Percentiles rank a stretch among this genome's conserved stretches.
phyloP scores from a whole-genome alignment of 2,888 invertebrate genomes.

The Seira sanloemensis region DNA sequence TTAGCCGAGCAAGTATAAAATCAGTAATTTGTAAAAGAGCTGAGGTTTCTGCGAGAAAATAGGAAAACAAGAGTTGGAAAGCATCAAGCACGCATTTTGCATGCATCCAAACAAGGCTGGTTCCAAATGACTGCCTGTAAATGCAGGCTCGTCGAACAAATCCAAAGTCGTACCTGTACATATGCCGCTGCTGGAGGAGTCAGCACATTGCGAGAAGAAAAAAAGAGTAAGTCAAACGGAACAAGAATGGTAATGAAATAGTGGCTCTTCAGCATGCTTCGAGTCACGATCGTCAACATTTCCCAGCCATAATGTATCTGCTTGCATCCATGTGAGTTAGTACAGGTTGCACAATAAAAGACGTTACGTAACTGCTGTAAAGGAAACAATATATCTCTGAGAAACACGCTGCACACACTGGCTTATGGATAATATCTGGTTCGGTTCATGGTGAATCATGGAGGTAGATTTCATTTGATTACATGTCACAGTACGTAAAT shows the following conservation, averaged over 20 bases:
- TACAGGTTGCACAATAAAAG: background rate
- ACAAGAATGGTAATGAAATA: slow-evolving; percentile 1
- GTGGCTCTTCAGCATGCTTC: slow-evolving; percentile 9
- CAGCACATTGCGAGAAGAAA: background rate
- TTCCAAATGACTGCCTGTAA: background rate
- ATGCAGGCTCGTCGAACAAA: background rate
- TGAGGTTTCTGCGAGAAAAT: background rate
- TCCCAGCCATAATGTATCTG: slow-evolving; percentile 9
- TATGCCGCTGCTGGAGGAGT: background rate
- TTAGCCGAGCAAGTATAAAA: background rate
- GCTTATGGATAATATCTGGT: too few relatives aligned
- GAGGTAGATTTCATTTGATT: slow-evolving; percentile 3
- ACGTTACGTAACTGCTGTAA: background rate
- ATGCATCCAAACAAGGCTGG: background rate
- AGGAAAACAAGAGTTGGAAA: too few relatives aligned
- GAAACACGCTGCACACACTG: background rate
- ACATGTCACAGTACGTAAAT: slow-evolving; percentile 4
- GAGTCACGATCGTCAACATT: slow-evolving; percentile 2
- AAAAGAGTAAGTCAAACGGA: background rate
- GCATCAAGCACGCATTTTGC: background rate
- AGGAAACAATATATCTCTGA: background rate
- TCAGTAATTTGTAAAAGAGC: background rate
- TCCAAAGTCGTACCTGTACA: slow-evolving; percentile 1
- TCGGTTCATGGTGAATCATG: too few relatives aligned
- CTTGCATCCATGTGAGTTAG: background rate